A percentile compares a stretch with the other conserved stretches of the same genome.
Conservation (phyloP, 2,888 invertebrate species). For the Dyspetes luteomarginatus region DNA sequence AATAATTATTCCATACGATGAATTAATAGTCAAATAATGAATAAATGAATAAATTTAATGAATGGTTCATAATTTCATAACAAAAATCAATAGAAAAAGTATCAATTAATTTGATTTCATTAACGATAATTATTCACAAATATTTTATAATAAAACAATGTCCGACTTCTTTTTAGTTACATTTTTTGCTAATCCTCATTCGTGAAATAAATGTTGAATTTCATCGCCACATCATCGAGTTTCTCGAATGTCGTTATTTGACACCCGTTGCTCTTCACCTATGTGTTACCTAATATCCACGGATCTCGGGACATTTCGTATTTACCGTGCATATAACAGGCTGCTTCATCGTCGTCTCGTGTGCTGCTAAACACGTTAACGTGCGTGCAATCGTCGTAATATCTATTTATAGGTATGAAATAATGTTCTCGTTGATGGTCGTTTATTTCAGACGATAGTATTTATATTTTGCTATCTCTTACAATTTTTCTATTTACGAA, state of each 20-base stretch:
- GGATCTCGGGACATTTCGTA: slow-evolving; percentile 37
- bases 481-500: neutral
- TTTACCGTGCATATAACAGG: slow-evolving; percentile 36
- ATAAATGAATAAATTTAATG: too few relatives aligned
- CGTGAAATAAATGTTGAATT: too few relatives aligned
- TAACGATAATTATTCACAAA: too few relatives aligned
- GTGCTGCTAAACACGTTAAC: slow-evolving; percentile 63
- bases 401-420: slow-evolving; percentile 79
- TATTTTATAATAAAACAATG: too few relatives aligned
- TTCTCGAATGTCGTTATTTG: slow-evolving; percentile 15
- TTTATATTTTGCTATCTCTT: slow-evolving; percentile 4
- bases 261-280: slow-evolving; percentile 27
- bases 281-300: slow-evolving; percentile 46
- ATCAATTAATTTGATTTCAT: too few relatives aligned
- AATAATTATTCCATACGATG: too few relatives aligned
- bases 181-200: too few relatives aligned
- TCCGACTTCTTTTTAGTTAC: too few relatives aligned
- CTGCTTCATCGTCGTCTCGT: slow-evolving; percentile 34
- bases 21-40: too few relatives aligned
- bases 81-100: too few relatives aligned
- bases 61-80: too few relatives aligned
- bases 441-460: neutral
- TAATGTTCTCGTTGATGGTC: slow-evolving; percentile 59
- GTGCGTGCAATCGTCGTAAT: slow-evolving; percentile 73
- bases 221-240: slow-evolving; percentile 15